Evolutionary conservation across 1,140 invertebrate genomes (phyloP).

Genomic region (Dendrolimus punctatus): DNA sequence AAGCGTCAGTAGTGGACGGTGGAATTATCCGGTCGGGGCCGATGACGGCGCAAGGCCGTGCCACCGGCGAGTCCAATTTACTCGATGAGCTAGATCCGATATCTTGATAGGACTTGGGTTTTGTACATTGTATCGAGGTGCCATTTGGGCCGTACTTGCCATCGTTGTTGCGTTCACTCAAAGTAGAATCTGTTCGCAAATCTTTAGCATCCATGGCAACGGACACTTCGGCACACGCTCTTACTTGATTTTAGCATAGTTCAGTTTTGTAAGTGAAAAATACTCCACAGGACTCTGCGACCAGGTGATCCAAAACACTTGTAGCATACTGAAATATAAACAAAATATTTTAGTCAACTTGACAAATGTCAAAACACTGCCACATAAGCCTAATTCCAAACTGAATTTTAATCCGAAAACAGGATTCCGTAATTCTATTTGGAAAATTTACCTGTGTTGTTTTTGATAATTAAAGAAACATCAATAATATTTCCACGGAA

Average conservation of each 20-base stretch:
- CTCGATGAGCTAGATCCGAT: slow-evolving; percentile 43
- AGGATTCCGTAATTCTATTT: slow-evolving; percentile 3
- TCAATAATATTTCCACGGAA: slow-evolving; percentile 69
- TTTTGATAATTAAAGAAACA: slow-evolving; percentile 38
- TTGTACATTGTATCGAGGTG: slow-evolving; percentile 31
- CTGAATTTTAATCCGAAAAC: background rate
- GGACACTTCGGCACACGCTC: slow-evolving; percentile 17
- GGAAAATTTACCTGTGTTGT: slow-evolving; percentile 30
- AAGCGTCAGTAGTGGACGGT: slow-evolving; percentile 32
- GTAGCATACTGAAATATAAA: slow-evolving; percentile 63
- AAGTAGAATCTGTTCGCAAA: slow-evolving; percentile 39
- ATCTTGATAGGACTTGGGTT: slow-evolving; percentile 51
- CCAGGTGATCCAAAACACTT: slow-evolving; percentile 21
- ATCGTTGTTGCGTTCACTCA: slow-evolving; percentile 45
- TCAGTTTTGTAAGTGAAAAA: slow-evolving; percentile 12
- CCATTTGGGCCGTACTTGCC: slow-evolving; percentile 43
- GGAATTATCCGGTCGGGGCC: slow-evolving; percentile 58
- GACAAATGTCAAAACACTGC: slow-evolving; percentile 69
- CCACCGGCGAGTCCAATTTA: slow-evolving; percentile 45
- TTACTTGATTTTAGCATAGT: slow-evolving; percentile 36
- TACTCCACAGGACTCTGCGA: slow-evolving; percentile 1
- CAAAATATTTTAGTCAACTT: slow-evolving; percentile 53
- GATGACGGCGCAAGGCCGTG: slow-evolving; percentile 66
- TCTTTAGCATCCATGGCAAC: slow-evolving; percentile 63
- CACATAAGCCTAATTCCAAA: slow-evolving; percentile 41